These are phyloP conservation scores for Oryzias sinensis DNA, from an alignment of 2,797 vertebrate genomes.

Conservation along the genomic window DNA sequence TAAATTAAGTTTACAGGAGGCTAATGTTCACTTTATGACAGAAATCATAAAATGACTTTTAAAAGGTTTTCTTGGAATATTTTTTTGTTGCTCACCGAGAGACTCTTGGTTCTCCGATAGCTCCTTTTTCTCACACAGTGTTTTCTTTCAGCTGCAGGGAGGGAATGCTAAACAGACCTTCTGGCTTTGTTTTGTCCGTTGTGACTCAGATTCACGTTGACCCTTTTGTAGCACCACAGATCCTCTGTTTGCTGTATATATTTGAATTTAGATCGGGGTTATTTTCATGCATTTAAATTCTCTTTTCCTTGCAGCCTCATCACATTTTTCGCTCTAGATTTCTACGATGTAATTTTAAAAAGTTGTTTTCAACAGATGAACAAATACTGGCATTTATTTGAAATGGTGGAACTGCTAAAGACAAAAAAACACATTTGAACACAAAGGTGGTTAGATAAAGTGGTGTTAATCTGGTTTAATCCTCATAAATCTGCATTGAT, in stretches of 20 bases:
- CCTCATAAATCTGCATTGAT: slow-evolving; percentile 6
- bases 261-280: background rate
- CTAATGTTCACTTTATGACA: too few relatives aligned
- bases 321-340: too few relatives aligned
- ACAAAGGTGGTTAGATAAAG: background rate
- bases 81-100: too few relatives aligned
- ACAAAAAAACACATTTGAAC: background rate
- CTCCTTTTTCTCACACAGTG: slow-evolving; percentile 8
- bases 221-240: slow-evolving; percentile 25
- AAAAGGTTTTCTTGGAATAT: too few relatives aligned
- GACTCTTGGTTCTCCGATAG: too few relatives aligned
- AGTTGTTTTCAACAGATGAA: too few relatives aligned
- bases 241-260: slow-evolving; percentile 14
- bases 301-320: too few relatives aligned
- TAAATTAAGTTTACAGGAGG: too few relatives aligned
- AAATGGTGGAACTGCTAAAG: background rate
- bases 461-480: background rate
- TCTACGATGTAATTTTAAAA: too few relatives aligned
- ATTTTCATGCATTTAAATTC: too few relatives aligned
- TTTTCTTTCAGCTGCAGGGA: slow-evolving; percentile 36
- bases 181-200: slow-evolving; percentile 29
- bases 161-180: slow-evolving; percentile 59
- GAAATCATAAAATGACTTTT: too few relatives aligned
- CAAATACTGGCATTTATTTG: background rate
- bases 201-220: slow-evolving; percentile 31